phyloP scores from a whole-genome alignment of 2,888 invertebrate genomes.

The Ischnura elegans region DNA sequence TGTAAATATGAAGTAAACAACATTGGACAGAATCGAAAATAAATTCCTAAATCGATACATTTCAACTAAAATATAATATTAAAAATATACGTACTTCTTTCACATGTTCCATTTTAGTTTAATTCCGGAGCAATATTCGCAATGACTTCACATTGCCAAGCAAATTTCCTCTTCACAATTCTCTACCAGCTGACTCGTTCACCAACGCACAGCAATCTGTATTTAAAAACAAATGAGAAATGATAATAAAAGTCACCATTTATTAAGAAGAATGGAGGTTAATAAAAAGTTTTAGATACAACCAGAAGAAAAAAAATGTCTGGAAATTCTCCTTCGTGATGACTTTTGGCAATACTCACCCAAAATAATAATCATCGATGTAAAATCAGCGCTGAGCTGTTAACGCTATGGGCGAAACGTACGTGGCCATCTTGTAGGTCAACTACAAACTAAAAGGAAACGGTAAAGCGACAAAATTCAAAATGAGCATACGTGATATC shows the following conservation, averaged over 20 bases:
- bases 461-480: neutral
- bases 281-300: too few relatives aligned
- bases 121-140: neutral
- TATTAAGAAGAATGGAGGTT: too few relatives aligned
- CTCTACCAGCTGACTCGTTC: slow-evolving; percentile 1
- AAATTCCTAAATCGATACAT: too few relatives aligned
- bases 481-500: neutral
- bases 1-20: too few relatives aligned
- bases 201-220: neutral
- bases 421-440: neutral
- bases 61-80: too few relatives aligned
- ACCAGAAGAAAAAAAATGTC: too few relatives aligned
- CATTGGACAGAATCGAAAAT: too few relatives aligned
- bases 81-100: neutral
- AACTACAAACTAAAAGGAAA: neutral
- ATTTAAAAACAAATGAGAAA: slow-evolving; percentile 39
- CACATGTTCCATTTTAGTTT: neutral
- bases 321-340: neutral
- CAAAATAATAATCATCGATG: neutral
- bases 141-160: neutral
- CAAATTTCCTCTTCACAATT: neutral
- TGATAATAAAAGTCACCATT: neutral
- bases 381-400: neutral
- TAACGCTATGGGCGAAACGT: neutral
- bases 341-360: neutral